phyloP scores from a whole-genome alignment of 92 coral and sea anemone species.

The Muricea muricata region DNA sequence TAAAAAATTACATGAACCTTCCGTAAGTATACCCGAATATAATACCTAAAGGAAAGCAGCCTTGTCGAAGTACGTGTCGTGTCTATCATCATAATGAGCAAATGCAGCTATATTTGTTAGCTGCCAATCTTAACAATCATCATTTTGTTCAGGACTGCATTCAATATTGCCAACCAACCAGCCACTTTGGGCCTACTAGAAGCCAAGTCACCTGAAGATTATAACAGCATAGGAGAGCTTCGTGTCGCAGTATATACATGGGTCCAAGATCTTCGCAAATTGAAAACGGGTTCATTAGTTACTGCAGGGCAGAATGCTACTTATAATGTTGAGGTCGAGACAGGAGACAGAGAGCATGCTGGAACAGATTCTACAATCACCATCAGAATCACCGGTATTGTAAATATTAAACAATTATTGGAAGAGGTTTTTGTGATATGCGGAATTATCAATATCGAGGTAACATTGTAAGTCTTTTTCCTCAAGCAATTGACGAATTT shows the following conservation, averaged over 20 bases:
- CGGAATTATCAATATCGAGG: too few species aligned
- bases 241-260: slow-evolving; percentile 66
- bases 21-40: too few species aligned
- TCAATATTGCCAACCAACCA: slow-evolving; percentile 64
- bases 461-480: too few species aligned
- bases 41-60: too few species aligned
- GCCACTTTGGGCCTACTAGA: slow-evolving; percentile 58
- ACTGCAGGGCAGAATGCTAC: background rate
- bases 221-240: slow-evolving; percentile 67
- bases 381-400: slow-evolving; percentile 61
- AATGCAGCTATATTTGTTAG: too few species aligned
- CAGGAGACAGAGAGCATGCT: slow-evolving; percentile 72
- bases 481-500: too few species aligned
- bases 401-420: too few species aligned
- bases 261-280: slow-evolving; percentile 61
- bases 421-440: too few species aligned
- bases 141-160: slow-evolving; percentile 41
- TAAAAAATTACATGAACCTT: too few species aligned
- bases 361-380: slow-evolving; percentile 75
- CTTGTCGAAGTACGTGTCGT: too few species aligned
- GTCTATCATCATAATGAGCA: too few species aligned
- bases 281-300: background rate
- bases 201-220: slow-evolving; percentile 76
- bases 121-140: too few species aligned
- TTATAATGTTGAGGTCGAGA: slow-evolving; percentile 63